Evolutionary conservation across 2,888 invertebrate species (phyloP).

Genomic region (Trilocha varians): DNA sequence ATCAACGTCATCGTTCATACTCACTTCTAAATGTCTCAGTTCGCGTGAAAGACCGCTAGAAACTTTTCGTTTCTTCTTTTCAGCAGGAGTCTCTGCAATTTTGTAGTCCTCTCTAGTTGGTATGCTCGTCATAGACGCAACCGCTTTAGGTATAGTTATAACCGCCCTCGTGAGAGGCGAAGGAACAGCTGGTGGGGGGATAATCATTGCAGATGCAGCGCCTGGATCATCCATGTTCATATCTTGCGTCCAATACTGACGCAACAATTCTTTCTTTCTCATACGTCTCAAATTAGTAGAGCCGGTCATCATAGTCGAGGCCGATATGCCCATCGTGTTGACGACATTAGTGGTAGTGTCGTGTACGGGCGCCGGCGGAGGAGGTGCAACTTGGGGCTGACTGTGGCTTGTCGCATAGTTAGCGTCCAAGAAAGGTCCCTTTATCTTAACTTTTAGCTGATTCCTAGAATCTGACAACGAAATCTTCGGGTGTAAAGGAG

Average conservation of each 20-base stretch:
- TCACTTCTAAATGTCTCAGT: constrained; percentile 75
- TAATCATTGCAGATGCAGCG: constrained; percentile 59
- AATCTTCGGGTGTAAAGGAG: constrained; percentile 74
- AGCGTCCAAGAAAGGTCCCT: constrained; percentile 87
- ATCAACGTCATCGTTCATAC: constrained; percentile 71
- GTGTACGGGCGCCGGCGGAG: constrained; percentile 46
- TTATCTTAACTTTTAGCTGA: constrained; percentile 91
- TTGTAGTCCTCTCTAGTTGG: constrained; percentile 90
- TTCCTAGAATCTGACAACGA: constrained; percentile 86
- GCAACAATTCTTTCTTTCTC: constrained; percentile 90
- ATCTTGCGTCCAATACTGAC: constrained; percentile 87
- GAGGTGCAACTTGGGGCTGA: constrained; percentile 72
- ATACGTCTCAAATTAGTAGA: constrained; percentile 86
- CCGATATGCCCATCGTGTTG: constrained; percentile 48
- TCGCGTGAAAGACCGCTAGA: constrained; percentile 73
- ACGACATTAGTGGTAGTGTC: constrained; percentile 46
- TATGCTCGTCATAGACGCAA: constrained; percentile 90
- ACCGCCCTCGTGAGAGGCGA: constrained; percentile 78
- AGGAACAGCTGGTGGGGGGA: constrained; percentile 73
- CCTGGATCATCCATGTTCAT: constrained; percentile 88
- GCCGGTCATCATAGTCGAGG: constrained; percentile 69
- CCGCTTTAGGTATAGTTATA: constrained; percentile 90
- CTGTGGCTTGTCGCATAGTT: constrained; percentile 79
- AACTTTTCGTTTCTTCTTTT: constrained; percentile 78
- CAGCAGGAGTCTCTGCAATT: constrained; percentile 75